Evolutionary conservation across 1,140 invertebrate genomes (phyloP), one percentile per base, ranked within the genome.

Genomic region (Drosophila hydei): DNA sequence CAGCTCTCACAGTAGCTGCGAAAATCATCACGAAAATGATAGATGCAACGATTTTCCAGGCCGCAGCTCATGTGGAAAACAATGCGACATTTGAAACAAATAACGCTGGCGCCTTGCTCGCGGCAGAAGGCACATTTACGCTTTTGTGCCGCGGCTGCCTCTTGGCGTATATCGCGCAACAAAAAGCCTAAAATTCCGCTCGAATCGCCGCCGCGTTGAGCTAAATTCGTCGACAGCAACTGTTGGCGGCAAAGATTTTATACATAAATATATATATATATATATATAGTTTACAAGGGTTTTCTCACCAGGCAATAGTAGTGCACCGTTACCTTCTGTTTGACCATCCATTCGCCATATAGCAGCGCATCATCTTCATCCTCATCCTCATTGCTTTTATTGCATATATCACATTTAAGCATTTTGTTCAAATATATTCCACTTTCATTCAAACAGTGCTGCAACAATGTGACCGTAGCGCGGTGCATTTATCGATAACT

Each of bases 241-340:
- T 91, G 30, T 45, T 5, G 42, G 8, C 9, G 3, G 47, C 19
- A 60, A 5, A 60, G 5, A 40, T 3, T 18, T 11, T 14, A 3
- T 11, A 3, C 3, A 33, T 33, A 33, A 11, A 11, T 2, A 33
- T 30, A 30, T 30, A 30, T 30, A 30, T 30, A 4, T 30, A 4
- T 30, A 30, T 30, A 30, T 30, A 40, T 14, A 6, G 12, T 14
- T 42, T 42, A 42, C 2, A 18, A 16, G 5, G n/a, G 1, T 16
- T 3, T 7, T 2, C 70, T 61, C 48, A 91, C 89, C 76, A 91
- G 51, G n/a, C 89, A 91, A 21, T 54, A 91, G 40, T 90, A 90
- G 36, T 91, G 89, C 3, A 88, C 88, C 0, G 50, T 76, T 1
- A 90, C 38, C 6, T 70, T 27, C 8, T 45, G 50, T 8, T 62